Evolutionary conservation across 2,888 invertebrate genomes (phyloP), one percentile per base, ranked within the genome.

Genomic region (Palloptera scutellata): DNA sequence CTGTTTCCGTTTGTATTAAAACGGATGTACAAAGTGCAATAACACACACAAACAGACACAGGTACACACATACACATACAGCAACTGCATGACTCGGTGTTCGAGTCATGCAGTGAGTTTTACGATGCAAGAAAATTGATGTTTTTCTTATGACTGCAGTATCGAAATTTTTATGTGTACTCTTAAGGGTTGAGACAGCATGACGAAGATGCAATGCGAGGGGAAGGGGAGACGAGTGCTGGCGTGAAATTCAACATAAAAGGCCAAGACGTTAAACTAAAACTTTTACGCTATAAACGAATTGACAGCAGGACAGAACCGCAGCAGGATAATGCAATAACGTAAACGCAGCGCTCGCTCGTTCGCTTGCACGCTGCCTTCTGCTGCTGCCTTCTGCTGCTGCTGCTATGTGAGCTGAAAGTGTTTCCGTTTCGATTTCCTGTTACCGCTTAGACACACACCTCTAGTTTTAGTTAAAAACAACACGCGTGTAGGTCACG

Each of bases 341-440:
- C 66, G 70, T 64, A 68, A 74, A 55, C 68, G 55, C n/a, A n/a
- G n/a, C 30, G 30, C 2, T 30, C 30, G 30, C 2, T 30, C 30
- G 30, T 30, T 30, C 30, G 30, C 30, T 30, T 30, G 30, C 30
- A 30, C 30, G 30, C 30, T 30, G 30, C 30, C n/a, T n/a, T n/a
- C n/a, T n/a, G n/a, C n/a, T n/a, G n/a, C n/a, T n/a, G n/a, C n/a
- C n/a, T n/a, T n/a, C n/a, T n/a, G n/a, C n/a, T 30, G 2, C 30
- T 30, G 30, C 30, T 30, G 3, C 30, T 30, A 6, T 30, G 30
- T 30, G 30, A 30, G 40, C 48, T 76, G 77, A 77, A 77, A 78
- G 74, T 77, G 76, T 73, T 78, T 78, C 76, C 77, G 76, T 74
- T 76, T 75, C 76, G 77, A 77, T 78, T 77, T 78, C 76, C 76